phyloP scores from a whole-genome alignment of 1,140 invertebrate genomes.

The Battus philenor region DNA sequence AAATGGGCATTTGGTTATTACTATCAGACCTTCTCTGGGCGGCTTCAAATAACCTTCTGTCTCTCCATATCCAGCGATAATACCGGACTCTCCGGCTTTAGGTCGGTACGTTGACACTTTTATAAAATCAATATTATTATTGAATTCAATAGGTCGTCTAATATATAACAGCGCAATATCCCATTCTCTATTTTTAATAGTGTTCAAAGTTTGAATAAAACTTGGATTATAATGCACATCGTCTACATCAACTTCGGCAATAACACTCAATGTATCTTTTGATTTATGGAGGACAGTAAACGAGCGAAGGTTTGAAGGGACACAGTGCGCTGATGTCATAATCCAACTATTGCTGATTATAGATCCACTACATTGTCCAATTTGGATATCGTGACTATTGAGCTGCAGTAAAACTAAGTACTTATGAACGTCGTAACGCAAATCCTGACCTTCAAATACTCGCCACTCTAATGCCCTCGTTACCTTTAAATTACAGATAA shows the following conservation, averaged over 20 bases:
- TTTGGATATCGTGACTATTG: not conserved
- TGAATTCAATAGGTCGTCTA: constrained; percentile 13
- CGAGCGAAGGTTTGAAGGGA: not conserved
- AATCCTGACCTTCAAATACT: constrained; percentile 5
- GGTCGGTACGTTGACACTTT: constrained; percentile 9
- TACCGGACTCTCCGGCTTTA: constrained; percentile 11
- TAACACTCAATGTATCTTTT: not conserved
- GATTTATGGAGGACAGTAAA: not conserved
- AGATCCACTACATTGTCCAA: constrained; percentile 20
- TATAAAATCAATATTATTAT: constrained; percentile 13
- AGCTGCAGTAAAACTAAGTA: constrained; percentile 4
- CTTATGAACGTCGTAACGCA: constrained; percentile 2
- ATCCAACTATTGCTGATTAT: constrained; percentile 25
- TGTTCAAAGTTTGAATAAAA: not conserved
- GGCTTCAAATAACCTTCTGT: constrained; percentile 4
- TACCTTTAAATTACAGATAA: not conserved
- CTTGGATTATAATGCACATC: not conserved
- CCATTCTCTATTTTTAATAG: constrained; percentile 1
- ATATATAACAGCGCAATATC: constrained; percentile 26
- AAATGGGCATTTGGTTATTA: constrained; percentile 12
- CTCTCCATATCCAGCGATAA: constrained; percentile 24
- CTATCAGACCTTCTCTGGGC: constrained; percentile 18
- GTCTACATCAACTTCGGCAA: not conserved
- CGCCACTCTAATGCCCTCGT: constrained; percentile 7
- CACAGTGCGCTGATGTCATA: constrained; percentile 24